Conservation (phyloP, 2,113 vertebrate genomes). For the Numenius arquata region DNA sequence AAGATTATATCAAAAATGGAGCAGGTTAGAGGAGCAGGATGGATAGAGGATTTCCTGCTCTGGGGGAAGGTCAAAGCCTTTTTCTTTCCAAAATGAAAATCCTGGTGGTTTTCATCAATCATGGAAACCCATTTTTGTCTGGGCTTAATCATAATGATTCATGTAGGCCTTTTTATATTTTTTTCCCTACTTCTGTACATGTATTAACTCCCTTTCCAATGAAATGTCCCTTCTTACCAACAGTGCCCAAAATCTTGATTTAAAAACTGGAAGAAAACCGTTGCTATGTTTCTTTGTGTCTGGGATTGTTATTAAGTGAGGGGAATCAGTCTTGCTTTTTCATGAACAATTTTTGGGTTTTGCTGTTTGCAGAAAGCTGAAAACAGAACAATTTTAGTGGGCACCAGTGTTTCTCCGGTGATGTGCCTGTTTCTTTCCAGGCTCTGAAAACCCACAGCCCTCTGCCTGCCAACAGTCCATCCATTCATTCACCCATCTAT, state of each 20-base stretch:
- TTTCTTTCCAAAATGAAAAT: not conserved
- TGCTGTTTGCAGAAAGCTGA: not conserved
- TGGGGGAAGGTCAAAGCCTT: not conserved
- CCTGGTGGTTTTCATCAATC: not conserved
- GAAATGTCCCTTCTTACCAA: not conserved
- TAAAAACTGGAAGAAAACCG: not conserved
- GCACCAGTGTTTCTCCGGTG: not conserved
- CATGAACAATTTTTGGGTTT: not conserved
- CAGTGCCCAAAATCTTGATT: not conserved
- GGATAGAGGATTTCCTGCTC: not conserved
- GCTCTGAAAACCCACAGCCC: not conserved
- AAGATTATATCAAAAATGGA: not conserved
- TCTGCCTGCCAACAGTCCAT: not conserved
- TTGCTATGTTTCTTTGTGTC: not conserved
- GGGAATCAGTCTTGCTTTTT: not conserved
- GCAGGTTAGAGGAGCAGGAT: not conserved
- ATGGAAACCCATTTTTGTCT: not conserved
- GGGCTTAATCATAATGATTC: not conserved
- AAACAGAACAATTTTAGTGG: not conserved
- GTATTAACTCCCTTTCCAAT: not conserved
- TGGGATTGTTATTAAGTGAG: not conserved
- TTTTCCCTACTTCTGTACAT: accelerated
- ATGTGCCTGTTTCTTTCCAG: not conserved
- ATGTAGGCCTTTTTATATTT: not conserved
- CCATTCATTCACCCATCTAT: not conserved